These are phyloP conservation scores for Lithophane leautieri DNA, from an alignment of 2,888 invertebrate genomes.

Conservation along the genomic window DNA sequence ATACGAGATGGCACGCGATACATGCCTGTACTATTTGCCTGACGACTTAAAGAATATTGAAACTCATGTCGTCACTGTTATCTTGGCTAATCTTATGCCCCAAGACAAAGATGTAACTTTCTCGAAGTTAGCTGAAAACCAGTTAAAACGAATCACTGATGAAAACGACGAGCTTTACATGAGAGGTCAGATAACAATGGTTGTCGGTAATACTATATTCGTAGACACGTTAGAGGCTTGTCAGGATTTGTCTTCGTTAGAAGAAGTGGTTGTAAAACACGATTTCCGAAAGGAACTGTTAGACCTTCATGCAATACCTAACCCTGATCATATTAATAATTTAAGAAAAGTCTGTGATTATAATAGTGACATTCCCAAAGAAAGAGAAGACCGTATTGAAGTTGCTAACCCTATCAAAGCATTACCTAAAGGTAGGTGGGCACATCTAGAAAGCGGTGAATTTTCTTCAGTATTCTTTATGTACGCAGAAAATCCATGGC, in stretches of 20 bases:
- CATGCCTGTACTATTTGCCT: slow-evolving; percentile 87
- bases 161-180: slow-evolving; percentile 80
- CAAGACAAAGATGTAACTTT: slow-evolving; percentile 84
- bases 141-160: slow-evolving; percentile 76
- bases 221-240: slow-evolving; percentile 91
- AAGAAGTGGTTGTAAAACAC: slow-evolving; percentile 88
- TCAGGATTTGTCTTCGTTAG: slow-evolving; percentile 86
- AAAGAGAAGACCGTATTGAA: slow-evolving; percentile 60
- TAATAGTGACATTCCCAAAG: slow-evolving; percentile 69
- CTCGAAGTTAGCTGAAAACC: slow-evolving; percentile 77
- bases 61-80: slow-evolving; percentile 82
- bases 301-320: slow-evolving; percentile 78
- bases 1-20: slow-evolving; percentile 79
- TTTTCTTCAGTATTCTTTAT: slow-evolving; percentile 84
- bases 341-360: slow-evolving; percentile 86
- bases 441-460: slow-evolving; percentile 84
- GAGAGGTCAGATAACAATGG: slow-evolving; percentile 88
- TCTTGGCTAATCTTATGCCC: slow-evolving; percentile 81
- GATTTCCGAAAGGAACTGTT: slow-evolving; percentile 90
- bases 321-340: slow-evolving; percentile 86
- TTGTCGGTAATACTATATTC: slow-evolving; percentile 92
- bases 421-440: slow-evolving; percentile 80
- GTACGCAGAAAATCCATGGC: slow-evolving; percentile 82
- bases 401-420: slow-evolving; percentile 59
- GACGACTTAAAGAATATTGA: slow-evolving; percentile 86